These are phyloP conservation scores for Lota lota DNA, from an alignment of 2,113 vertebrate species.

Conservation along the genomic window DNA sequence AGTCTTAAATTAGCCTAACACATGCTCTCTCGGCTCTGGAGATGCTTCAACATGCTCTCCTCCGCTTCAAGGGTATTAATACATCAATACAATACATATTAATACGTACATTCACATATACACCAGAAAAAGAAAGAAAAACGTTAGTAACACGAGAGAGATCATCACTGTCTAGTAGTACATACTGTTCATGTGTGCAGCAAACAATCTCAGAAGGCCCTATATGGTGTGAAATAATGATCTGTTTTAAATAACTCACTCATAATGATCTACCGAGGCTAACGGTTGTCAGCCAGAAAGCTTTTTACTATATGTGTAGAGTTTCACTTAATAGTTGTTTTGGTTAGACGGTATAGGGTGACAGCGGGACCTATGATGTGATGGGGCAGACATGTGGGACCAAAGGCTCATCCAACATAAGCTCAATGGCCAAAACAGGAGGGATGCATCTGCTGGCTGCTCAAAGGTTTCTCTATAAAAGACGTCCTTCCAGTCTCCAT, in stretches of 20 bases:
- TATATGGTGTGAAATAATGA: too few relatives aligned
- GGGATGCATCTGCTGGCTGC: conserved; percentile 32
- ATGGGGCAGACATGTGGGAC: conserved; percentile 44
- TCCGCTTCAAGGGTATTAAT: too few relatives aligned
- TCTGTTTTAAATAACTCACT: background rate
- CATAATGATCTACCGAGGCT: background rate
- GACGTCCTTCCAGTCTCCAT: conserved; percentile 25
- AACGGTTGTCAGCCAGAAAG: conserved; percentile 1
- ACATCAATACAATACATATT: too few relatives aligned
- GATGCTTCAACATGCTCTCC: conserved; percentile 27
- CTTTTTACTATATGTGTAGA: conserved; percentile 5
- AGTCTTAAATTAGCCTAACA: conserved; percentile 53
- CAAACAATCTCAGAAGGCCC: too few relatives aligned
- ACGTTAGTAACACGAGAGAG: too few relatives aligned
- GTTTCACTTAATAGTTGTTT: conserved; percentile 28
- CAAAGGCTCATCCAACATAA: conserved; percentile 36
- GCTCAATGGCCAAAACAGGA: conserved; percentile 66
- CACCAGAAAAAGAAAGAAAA: too few relatives aligned
- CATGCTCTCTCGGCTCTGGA: conserved; percentile 20
- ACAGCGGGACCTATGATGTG: conserved; percentile 48
- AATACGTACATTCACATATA: too few relatives aligned
- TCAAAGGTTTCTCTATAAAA: conserved; percentile 64
- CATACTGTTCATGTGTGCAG: too few relatives aligned
- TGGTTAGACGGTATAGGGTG: conserved; percentile 35
- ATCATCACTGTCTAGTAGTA: too few relatives aligned